A percentile compares a stretch with the other conserved stretches of the same genome.
Evolutionary conservation across 1,140 invertebrate species (phyloP).

Genomic region (Lepidostoma basale): DNA sequence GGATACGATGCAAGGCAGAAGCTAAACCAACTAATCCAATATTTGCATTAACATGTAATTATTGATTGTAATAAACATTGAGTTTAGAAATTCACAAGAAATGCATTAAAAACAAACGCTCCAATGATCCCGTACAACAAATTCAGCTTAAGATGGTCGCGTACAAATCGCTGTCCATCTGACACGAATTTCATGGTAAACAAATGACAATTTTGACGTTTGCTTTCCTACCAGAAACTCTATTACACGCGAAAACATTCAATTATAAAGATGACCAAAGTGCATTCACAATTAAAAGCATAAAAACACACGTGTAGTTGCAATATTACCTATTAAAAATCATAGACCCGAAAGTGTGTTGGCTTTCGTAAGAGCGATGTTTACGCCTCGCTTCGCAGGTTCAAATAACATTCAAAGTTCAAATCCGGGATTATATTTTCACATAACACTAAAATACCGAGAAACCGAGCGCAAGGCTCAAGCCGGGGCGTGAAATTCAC

Average conservation of each 20-base stretch:
- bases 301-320: constrained; percentile 11
- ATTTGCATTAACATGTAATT: neutral
- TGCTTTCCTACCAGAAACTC: neutral
- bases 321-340: constrained; percentile 35
- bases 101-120: constrained; percentile 29
- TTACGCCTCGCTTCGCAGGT: constrained; percentile 29
- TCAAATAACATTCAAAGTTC: constrained; percentile 26
- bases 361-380: constrained; percentile 39
- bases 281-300: neutral
- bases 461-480: neutral
- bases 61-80: too few relatives aligned
- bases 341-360: constrained; percentile 38
- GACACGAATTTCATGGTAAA: constrained; percentile 38
- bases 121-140: constrained; percentile 1
- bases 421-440: constrained; percentile 10
- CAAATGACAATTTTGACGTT: constrained; percentile 32
- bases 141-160: constrained; percentile 32
- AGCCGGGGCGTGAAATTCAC: constrained; percentile 2
- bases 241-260: neutral
- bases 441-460: constrained; percentile 32
- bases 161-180: constrained; percentile 24
- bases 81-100: neutral
- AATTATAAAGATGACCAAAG: neutral
- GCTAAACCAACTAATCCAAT: too few relatives aligned
- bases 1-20: too few relatives aligned